Conservation (phyloP, 2,797 vertebrate species). For the Hippoglossus hippoglossus region DNA sequence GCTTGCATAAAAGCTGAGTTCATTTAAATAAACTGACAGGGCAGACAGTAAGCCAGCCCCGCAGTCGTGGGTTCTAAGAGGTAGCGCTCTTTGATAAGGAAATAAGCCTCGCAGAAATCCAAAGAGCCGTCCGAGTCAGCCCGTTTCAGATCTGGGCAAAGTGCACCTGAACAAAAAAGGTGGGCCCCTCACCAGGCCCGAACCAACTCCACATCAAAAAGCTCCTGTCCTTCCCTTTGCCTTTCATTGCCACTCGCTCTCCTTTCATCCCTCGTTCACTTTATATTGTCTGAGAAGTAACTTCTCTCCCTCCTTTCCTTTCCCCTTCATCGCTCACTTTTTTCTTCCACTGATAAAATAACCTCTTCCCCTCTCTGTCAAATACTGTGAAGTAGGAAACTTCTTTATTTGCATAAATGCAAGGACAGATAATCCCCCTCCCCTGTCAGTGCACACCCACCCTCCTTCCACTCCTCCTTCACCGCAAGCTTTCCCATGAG, state of each 20-base stretch:
- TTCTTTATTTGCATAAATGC: conserved; percentile 65
- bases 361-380: conserved; percentile 8
- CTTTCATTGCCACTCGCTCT: conserved; percentile 42
- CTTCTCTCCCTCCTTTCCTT: conserved; percentile 18
- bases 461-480: conserved; percentile 33
- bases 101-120: conserved; percentile 50
- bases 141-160: conserved; percentile 45
- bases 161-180: conserved; percentile 57
- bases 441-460: conserved; percentile 27
- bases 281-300: conserved; percentile 26
- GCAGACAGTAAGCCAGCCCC: conserved; percentile 38
- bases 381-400: conserved; percentile 32
- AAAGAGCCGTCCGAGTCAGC: conserved; percentile 57
- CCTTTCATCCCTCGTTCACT: conserved; percentile 17
- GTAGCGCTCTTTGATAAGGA: conserved; percentile 62
- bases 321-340: conserved; percentile 44
- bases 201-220: conserved; percentile 55
- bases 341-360: conserved; percentile 38
- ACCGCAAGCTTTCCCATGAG: conserved; percentile 27
- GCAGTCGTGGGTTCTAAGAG: conserved; percentile 43
- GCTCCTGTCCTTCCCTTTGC: conserved; percentile 42
- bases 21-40: conserved; percentile 63
- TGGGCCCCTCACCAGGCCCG: conserved; percentile 23
- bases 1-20: conserved; percentile 40
- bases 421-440: conserved; percentile 66